These are phyloP conservation scores for Drosophila mojavensis DNA, from an alignment of 1,140 invertebrate genomes.

Conservation along the genomic window DNA sequence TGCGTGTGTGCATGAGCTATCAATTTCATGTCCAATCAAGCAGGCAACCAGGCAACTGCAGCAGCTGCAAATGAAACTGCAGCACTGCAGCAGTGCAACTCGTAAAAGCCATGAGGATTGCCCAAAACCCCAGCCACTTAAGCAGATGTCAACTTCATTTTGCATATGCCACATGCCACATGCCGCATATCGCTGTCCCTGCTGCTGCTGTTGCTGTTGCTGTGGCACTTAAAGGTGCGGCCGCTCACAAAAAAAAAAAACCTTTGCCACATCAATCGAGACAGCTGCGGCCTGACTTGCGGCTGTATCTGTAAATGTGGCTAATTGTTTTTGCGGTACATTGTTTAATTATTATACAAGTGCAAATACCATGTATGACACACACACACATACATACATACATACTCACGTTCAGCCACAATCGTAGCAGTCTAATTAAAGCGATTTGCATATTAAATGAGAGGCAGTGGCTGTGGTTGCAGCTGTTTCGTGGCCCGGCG, in stretches of 20 bases:
- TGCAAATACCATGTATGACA: constrained; percentile 1
- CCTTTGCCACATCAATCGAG: constrained; percentile 36
- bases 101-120: constrained; percentile 65
- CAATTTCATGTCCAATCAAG: constrained; percentile 83
- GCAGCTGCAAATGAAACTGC: constrained; percentile 27
- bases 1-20: constrained; percentile 56
- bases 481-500: constrained; percentile 53
- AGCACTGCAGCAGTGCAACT: constrained; percentile 35
- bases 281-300: constrained; percentile 60
- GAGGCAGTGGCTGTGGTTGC: constrained; percentile 59
- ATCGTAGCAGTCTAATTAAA: constrained; percentile 61
- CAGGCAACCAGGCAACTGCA: constrained; percentile 51
- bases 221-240: constrained; percentile 38
- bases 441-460: constrained; percentile 75
- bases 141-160: constrained; percentile 82
- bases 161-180: constrained; percentile 64
- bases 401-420: background rate
- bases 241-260: constrained; percentile 12
- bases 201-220: background rate
- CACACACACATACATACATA: constrained; percentile 7
- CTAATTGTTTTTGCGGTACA: constrained; percentile 70
- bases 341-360: constrained; percentile 73
- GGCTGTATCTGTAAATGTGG: constrained; percentile 45
- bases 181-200: constrained; percentile 22
- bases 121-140: constrained; percentile 78